Conservation (phyloP, 2,797 vertebrate species). For the Phataginus tricuspis region DNA sequence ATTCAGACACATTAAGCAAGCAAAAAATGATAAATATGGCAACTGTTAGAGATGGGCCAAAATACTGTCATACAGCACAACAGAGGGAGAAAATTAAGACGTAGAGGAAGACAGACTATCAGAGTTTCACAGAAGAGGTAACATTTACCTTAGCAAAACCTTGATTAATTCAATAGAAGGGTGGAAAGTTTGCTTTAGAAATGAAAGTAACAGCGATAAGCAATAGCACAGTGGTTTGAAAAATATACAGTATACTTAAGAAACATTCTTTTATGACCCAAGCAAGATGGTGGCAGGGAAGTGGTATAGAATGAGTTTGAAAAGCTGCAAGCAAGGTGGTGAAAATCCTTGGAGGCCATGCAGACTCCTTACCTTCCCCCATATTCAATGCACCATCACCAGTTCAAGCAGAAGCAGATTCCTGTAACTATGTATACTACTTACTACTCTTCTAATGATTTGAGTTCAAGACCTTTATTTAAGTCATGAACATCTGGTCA, state of each 20-base stretch:
- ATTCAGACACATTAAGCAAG: constrained; percentile 28
- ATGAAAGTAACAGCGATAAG: constrained; percentile 12
- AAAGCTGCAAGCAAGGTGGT: background rate
- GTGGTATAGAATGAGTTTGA: background rate
- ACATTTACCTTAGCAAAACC: constrained; percentile 5
- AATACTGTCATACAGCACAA: background rate
- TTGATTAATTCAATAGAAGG: background rate
- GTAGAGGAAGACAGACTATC: background rate
- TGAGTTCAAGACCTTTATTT: background rate
- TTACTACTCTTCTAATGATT: background rate
- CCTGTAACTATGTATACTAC: background rate
- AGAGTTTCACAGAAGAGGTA: background rate
- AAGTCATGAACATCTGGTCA: background rate
- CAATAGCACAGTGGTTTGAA: background rate
- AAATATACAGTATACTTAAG: background rate
- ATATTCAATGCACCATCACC: background rate
- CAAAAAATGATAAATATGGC: background rate
- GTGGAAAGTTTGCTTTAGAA: background rate
- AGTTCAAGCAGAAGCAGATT: background rate
- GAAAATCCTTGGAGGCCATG: background rate
- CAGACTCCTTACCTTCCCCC: background rate
- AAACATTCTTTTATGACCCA: background rate
- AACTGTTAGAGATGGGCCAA: background rate
- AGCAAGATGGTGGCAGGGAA: background rate
- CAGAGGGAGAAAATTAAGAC: background rate